phyloP scores from a whole-genome alignment of 1,140 invertebrate genomes.

The Listronotus oregonensis region DNA sequence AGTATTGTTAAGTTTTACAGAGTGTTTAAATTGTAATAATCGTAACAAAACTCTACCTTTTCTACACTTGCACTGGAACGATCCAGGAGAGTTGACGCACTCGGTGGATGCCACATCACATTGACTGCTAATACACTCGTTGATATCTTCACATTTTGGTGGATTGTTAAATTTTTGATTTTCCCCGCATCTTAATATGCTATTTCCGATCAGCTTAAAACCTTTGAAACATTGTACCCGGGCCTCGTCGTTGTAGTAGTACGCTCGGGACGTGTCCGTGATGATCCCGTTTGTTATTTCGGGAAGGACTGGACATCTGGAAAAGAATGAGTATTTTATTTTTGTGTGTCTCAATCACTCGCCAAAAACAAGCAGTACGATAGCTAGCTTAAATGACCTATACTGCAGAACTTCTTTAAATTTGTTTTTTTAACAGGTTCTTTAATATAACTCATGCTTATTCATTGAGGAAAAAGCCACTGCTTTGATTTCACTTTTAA shows the following conservation, averaged over 20 bases:
- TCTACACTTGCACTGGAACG: slow-evolving; percentile 90
- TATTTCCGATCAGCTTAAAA: slow-evolving; percentile 82
- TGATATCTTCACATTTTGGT: slow-evolving; percentile 89
- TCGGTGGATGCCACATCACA: slow-evolving; percentile 90
- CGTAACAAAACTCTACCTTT: too few species aligned
- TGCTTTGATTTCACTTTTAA: too few species aligned
- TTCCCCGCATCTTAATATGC: slow-evolving; percentile 85
- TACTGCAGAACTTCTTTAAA: too few species aligned
- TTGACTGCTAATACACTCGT: slow-evolving; percentile 88
- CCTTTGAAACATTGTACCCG: slow-evolving; percentile 91
- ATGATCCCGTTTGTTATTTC: slow-evolving; percentile 84
- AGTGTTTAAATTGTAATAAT: too few species aligned
- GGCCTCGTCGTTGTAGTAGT: slow-evolving; percentile 89
- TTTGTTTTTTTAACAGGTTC: too few species aligned
- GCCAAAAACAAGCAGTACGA: too few species aligned
- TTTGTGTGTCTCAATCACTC: too few species aligned
- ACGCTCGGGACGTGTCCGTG: slow-evolving; percentile 73
- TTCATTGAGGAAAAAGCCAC: too few species aligned
- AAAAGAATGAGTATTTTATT: too few species aligned
- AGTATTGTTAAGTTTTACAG: too few species aligned
- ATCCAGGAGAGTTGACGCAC: slow-evolving; percentile 88
- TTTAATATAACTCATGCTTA: too few species aligned
- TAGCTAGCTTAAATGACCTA: too few species aligned
- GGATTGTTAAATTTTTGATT: slow-evolving; percentile 83
- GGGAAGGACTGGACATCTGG: slow-evolving; percentile 80